Percentiles rank a stretch among this genome's conserved stretches.
Conservation (phyloP, 2,888 invertebrate genomes). For the Drosophila infuscata region DNA sequence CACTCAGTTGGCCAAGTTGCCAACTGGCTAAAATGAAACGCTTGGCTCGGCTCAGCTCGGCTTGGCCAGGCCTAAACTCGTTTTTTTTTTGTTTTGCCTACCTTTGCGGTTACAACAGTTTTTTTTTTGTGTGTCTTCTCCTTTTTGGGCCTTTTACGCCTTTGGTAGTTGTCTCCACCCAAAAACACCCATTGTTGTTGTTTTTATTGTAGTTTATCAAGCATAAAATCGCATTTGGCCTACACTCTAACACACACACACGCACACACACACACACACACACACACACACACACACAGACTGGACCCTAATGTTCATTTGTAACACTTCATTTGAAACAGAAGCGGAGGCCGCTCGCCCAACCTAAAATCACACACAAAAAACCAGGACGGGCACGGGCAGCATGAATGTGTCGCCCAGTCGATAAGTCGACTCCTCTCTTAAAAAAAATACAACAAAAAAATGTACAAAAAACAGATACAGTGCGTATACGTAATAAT, state of each 20-base stretch:
- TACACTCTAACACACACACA: conserved; percentile 16
- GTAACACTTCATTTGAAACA: conserved; percentile 77
- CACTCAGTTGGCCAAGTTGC: conserved; percentile 41
- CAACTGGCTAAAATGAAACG: conserved; percentile 40
- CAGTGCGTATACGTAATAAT: conserved; percentile 52
- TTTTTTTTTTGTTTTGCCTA: conserved; percentile 33
- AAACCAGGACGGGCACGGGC: conserved; percentile 14
- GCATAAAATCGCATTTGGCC: conserved; percentile 75
- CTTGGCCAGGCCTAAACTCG: conserved; percentile 50
- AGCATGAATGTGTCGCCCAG: conserved; percentile 39
- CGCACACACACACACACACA: conserved; percentile 12
- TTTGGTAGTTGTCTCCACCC: conserved; percentile 39
- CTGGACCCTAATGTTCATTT: conserved; percentile 68
- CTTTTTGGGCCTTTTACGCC: conserved; percentile 47
- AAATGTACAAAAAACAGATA: conserved; percentile 10
- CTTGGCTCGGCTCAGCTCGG: conserved; percentile 24
- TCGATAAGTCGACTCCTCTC: conserved; percentile 48
- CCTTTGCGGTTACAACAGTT: conserved; percentile 48
- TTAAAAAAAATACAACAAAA: background rate
- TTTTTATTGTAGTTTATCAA: conserved; percentile 76
- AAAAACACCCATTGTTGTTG: conserved; percentile 17
- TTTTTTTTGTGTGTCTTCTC: conserved; percentile 10
- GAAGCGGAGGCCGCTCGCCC: conserved; percentile 48
- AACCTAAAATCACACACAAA: conserved; percentile 40
- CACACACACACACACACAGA: conserved; percentile 3